Percentiles rank a stretch among this genome's conserved stretches.
phyloP scores from a whole-genome alignment of 1,140 invertebrate genomes.

The Colletes latitarsis region DNA sequence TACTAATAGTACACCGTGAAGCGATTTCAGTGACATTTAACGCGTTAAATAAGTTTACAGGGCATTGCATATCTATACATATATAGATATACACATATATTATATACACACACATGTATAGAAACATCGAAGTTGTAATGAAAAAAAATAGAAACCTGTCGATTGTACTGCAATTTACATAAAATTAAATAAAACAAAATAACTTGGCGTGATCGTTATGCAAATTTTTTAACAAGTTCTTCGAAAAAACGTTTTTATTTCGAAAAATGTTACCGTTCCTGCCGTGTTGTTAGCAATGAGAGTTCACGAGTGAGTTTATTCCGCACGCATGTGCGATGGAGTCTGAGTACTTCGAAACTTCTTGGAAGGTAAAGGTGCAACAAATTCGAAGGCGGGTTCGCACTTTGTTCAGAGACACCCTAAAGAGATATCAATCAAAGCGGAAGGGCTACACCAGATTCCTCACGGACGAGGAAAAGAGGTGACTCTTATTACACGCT shows the following conservation, averaged over 20 bases:
- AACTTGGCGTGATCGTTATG: too few relatives aligned
- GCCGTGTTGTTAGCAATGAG: background rate
- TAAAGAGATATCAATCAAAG: conserved; percentile 67
- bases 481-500: conserved; percentile 62
- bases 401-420: conserved; percentile 58
- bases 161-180: too few relatives aligned
- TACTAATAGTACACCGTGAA: background rate
- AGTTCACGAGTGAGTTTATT: background rate
- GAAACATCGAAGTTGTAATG: background rate
- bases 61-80: background rate
- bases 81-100: too few relatives aligned
- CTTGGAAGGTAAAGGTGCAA: conserved; percentile 74
- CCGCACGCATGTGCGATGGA: conserved; percentile 58
- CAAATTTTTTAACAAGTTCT: too few relatives aligned
- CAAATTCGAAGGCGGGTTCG: conserved; percentile 68
- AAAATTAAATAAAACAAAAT: too few relatives aligned
- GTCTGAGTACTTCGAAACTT: conserved; percentile 73
- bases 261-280: background rate
- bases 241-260: too few relatives aligned
- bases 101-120: background rate
- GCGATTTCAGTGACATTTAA: background rate
- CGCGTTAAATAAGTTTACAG: background rate
- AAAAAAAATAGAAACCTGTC: background rate
- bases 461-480: conserved; percentile 82
- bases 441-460: conserved; percentile 80